Percentiles rank a stretch among this genome's conserved stretches.
These are phyloP conservation scores for Thalassophryne amazonica DNA, from an alignment of 2,797 vertebrate species.

Conservation along the genomic window DNA sequence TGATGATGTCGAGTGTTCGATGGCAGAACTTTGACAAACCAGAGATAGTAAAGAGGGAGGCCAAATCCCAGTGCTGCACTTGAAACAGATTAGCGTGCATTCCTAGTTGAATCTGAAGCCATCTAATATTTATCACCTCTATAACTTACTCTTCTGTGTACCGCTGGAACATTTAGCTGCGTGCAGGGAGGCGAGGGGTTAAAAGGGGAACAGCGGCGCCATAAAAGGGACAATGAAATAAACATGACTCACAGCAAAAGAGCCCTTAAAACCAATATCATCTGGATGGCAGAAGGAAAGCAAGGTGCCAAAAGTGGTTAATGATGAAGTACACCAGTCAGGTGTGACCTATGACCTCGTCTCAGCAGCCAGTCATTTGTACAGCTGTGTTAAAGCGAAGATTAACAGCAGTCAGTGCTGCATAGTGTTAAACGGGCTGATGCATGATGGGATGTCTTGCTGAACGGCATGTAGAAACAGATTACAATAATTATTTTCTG, in stretches of 20 bases:
- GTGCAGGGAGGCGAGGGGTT: constrained; percentile 63
- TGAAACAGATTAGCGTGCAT: constrained; percentile 63
- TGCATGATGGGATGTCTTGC: too few species aligned
- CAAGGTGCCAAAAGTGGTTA: constrained; percentile 33
- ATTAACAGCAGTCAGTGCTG: too few species aligned
- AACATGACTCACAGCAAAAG: constrained; percentile 68
- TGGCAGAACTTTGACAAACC: neutral
- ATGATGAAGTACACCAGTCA: constrained; percentile 23
- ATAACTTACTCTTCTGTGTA: constrained; percentile 65
- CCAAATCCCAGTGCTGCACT: constrained; percentile 36
- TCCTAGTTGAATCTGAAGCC: constrained; percentile 43
- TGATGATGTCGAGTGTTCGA: too few species aligned
- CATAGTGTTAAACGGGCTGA: too few species aligned
- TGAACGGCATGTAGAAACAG: neutral
- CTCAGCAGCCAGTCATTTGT: constrained; percentile 8
- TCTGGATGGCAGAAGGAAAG: constrained; percentile 26
- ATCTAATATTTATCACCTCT: constrained; percentile 72
- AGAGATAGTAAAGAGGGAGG: neutral
- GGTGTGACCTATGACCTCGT: constrained; percentile 31
- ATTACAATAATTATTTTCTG: constrained; percentile 14
- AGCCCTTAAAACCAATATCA: constrained; percentile 61
- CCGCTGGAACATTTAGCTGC: constrained; percentile 57
- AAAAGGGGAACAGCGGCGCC: constrained; percentile 64
- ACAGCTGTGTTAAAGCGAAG: constrained; percentile 14
- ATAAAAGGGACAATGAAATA: constrained; percentile 75